These are phyloP conservation scores for Drosophila fungiperda DNA, from an alignment of 2,888 invertebrate genomes.

Conservation along the genomic window DNA sequence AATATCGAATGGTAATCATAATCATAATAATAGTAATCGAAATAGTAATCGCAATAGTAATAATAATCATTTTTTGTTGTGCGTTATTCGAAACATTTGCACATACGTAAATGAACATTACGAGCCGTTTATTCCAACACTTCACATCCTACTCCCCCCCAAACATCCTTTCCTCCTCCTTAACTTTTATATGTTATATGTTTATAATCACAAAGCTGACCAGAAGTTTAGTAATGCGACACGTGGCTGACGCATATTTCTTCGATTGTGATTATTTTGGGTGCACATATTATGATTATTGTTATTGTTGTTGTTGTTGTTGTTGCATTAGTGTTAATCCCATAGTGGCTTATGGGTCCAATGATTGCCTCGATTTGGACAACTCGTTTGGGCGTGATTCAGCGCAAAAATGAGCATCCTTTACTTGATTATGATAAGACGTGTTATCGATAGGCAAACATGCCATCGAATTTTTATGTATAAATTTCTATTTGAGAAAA, in stretches of 20 bases:
- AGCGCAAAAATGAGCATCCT: slow-evolving; percentile 5
- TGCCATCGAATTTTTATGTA: slow-evolving; percentile 41
- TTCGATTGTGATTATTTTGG: slow-evolving; percentile 23
- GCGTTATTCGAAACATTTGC: slow-evolving; percentile 67
- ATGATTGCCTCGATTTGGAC: slow-evolving; percentile 63
- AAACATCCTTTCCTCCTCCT: no score
- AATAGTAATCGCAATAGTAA: slow-evolving; percentile 62
- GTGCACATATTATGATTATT: slow-evolving; percentile 20
- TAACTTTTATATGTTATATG: slow-evolving; percentile 43
- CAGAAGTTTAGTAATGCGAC: slow-evolving; percentile 68
- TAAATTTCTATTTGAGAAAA: slow-evolving; percentile 14
- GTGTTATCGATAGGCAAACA: slow-evolving; percentile 8
- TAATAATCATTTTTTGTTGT: slow-evolving; percentile 74
- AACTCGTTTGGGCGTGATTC: slow-evolving; percentile 45
- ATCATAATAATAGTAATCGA: slow-evolving; percentile 78
- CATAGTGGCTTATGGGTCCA: slow-evolving; percentile 51
- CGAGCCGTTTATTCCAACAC: slow-evolving; percentile 22
- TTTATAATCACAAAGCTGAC: slow-evolving; percentile 72
- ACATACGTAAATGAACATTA: slow-evolving; percentile 77
- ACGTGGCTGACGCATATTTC: slow-evolving; percentile 72
- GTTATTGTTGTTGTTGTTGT: slow-evolving; percentile 9
- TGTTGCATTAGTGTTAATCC: slow-evolving; percentile 21
- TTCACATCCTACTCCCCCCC: background rate
- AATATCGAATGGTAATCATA: slow-evolving; percentile 79
- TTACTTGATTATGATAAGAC: background rate